Base-by-base conservation (phyloP, 2,113 vertebrate genomes). In the Asarcornis scutulata region DNA sequence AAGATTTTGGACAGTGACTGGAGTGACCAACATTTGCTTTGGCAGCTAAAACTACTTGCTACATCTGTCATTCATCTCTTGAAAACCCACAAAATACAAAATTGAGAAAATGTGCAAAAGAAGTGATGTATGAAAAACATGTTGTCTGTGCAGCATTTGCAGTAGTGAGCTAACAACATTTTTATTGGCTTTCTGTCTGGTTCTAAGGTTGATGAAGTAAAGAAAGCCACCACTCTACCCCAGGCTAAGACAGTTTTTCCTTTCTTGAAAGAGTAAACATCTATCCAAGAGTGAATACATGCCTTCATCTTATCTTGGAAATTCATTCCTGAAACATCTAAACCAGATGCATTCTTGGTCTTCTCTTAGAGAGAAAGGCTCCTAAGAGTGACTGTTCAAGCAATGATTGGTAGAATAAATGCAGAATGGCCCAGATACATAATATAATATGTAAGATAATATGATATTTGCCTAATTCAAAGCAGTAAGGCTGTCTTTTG, bases 61-160 rank as follows among this genome's bases (percentile, higher is more conserved):
- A 7, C 73, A 32, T 83, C 79, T 92, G 55, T 90, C 83, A 69
- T 71, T 92, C 46, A 67, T 71, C 72, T 93, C 76, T 71, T 71
- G 60, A 59, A 93, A 90, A 71, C 2, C 20, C n/a, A 26, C 4
- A 4, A 67, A 50, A 56, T 59, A 44, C 7, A 27, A 46, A 80
- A 83, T 63, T 13, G 67, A 81, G 67, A 86, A 31, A 80, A 36
- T n/a, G 40, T 26, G 9, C 62, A 17, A 32, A 83, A 88, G 38
- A 79, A 93, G 10, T 38, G 42, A 9, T 36, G 21, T 63, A 22
- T 81, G 83, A 77, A 76, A 88, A 92, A 55, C 22, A 55, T 66
- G 13, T 88, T 58, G 46, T 88, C 72, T 2, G 0, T 56, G 80
- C 64, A 71, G 64, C 42, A 64, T 81, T 93, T 90, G 76, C 73